Conservation (phyloP, 1,140 invertebrate genomes). For the Trypoxylus dichotomus region DNA sequence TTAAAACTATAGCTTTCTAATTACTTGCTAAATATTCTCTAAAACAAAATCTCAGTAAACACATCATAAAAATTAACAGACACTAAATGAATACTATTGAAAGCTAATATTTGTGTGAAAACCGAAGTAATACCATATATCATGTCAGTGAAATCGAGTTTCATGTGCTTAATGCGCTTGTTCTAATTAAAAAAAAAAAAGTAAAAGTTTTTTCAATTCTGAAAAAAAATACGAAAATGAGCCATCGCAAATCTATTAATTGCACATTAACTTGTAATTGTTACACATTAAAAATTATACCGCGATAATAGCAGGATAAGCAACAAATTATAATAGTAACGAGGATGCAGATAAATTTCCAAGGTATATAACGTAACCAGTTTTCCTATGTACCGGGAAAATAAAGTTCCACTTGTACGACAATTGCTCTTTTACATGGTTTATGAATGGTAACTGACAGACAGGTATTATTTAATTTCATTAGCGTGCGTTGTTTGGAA, state of each 20-base stretch:
- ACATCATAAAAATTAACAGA: too few relatives aligned
- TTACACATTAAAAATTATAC: not conserved
- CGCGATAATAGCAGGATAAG: not conserved
- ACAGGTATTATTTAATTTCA: conserved; percentile 20
- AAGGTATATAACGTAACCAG: not conserved
- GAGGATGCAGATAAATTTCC: not conserved
- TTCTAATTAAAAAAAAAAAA: too few relatives aligned
- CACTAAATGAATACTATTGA: too few relatives aligned
- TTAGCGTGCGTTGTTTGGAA: not conserved
- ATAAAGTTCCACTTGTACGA: not conserved
- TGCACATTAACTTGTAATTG: not conserved
- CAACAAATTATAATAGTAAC: not conserved
- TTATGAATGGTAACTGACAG: not conserved
- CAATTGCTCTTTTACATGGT: not conserved
- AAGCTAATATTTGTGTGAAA: not conserved
- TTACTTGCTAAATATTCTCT: too few relatives aligned
- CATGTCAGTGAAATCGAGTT: not conserved
- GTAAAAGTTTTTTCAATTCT: too few relatives aligned
- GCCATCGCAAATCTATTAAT: not conserved
- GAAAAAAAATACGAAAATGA: too few relatives aligned
- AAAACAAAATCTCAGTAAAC: too few relatives aligned
- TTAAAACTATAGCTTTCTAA: too few relatives aligned
- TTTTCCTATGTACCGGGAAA: not conserved
- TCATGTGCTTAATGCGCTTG: not conserved
- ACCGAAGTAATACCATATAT: not conserved